Evolutionary conservation across 2,797 vertebrate genomes (phyloP), one percentile per base, ranked within the genome.

Genomic region (Rhincodon typus): DNA sequence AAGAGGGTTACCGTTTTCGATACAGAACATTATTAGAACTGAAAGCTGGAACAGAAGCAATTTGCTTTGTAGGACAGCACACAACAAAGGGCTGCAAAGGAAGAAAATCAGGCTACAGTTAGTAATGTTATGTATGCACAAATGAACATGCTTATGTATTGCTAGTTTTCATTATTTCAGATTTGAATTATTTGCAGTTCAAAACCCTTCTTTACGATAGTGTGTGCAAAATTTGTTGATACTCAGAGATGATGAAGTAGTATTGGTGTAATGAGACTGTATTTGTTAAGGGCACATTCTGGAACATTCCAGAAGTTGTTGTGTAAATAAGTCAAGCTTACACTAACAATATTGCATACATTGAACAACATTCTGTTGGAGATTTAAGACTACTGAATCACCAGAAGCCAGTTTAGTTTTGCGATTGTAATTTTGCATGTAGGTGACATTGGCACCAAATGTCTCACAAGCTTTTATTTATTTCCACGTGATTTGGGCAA

Each of bases 281-380:
- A 72, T 74, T 94, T 94, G 69, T 74, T 74, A 70, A 94, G 46
- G 70, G 27, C 46, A 74, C 53, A 94, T 72, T 72, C 46, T 53
- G 70, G 70, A 72, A 53, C 69, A 53, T 6, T 34, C 70, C 25
- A 72, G 70, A 74, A 30, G 15, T 94, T 72, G 66, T 50, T 94
- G 93, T 70, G 70, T 74, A 94, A 94, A 74, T 94, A 94, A 94
- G 34, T 72, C 46, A 94, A 42, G 62, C 90, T 53, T 94, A 34
- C 94, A 50, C 17, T 30, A 53, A 94, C 62, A 74, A 50, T 72
- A 94, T 38, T 94, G 94, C 46, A 74, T 74, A 74, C 72, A 46
- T 30, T 94, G 27, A 21, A 72, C 94, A 74, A 21, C 38, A 74
- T 42, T 94, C 69, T 94, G 25, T 50, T 94, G 69, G 94, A 8